Evolutionary conservation across 2,113 vertebrate species (phyloP), one percentile per base, ranked within the genome.

Genomic region (Corydoras maculifer): DNA sequence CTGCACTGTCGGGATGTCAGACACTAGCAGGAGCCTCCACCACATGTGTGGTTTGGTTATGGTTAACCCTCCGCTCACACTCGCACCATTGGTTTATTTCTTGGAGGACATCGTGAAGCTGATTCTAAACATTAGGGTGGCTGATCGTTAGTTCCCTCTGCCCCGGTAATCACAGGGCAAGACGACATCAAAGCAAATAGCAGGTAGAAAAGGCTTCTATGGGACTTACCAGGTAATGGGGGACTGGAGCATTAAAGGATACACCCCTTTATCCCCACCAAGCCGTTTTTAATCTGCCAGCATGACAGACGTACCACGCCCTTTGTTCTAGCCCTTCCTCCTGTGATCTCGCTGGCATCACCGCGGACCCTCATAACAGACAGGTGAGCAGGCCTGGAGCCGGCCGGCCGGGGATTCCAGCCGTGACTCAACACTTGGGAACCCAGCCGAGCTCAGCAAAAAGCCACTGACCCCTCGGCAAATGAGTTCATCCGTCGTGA

Each of bases 141-240:
- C 18, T 25, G 18, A 1, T 25, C 18, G 18, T 25, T 25, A 8
- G 49, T 51, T 69, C 65, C 50, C 72, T 53, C 30, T 54, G 69
- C 53, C 51, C 68, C 49, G 72, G 75, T 79, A 79, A 79, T 77
- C 69, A 77, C 72, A 79, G 74, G 61, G 49, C 62, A 62, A 62
- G n/a, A 68, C 32, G 14, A 59, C 76, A 72, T 77, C 75, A 79
- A 77, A 79, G 75, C 50, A 71, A 75, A 65, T 9, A 50, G 54
- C 51, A 49, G 11, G 53, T 35, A 74, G 58, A 53, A 76, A 74
- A 62, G 25, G 75, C 65, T 65, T 25, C 50, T 57, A 62, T 65
- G 72, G 68, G 62, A 65, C 62, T 60, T 54, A 12, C 30, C 29
- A 68, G 53, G 18, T n/a, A 4, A 9, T n/a, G 1, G 35, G 59